Conservation (phyloP, 2,113 vertebrate species). For the Otus sunia region DNA sequence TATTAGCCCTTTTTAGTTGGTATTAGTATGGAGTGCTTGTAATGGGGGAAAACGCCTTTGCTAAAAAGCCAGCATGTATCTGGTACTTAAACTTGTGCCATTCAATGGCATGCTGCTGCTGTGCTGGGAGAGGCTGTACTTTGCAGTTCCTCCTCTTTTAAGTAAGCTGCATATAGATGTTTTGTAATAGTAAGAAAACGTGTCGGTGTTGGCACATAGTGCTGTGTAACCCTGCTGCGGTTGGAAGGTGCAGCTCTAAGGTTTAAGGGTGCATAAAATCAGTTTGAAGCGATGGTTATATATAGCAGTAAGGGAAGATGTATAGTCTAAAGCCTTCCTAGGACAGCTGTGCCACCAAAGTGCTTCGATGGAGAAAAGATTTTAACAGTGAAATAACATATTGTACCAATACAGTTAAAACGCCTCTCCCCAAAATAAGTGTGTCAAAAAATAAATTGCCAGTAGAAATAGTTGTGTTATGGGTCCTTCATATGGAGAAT, state of each 20-base stretch:
- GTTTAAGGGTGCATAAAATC: background rate
- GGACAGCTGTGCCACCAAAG: background rate
- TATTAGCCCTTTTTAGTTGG: background rate
- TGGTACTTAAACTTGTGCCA: background rate
- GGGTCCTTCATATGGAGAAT: background rate
- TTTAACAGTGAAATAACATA: background rate
- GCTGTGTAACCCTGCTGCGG: background rate
- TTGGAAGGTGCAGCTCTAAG: background rate
- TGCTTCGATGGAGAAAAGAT: background rate
- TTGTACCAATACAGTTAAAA: background rate
- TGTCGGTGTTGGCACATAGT: background rate
- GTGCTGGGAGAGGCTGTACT: background rate
- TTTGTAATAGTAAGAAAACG: background rate
- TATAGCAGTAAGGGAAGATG: background rate
- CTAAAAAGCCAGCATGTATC: background rate
- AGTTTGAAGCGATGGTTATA: background rate
- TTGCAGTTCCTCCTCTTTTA: background rate
- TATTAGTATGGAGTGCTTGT: background rate
- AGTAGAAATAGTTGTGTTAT: background rate
- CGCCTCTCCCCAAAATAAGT: background rate
- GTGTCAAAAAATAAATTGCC: background rate
- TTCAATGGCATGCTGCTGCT: fast-evolving
- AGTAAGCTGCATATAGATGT: background rate
- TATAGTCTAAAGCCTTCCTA: background rate
- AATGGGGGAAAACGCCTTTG: background rate